Evolutionary conservation across 2,113 vertebrate genomes (phyloP), one percentile per base, ranked within the genome.

Genomic region (Coptodon rendalli): DNA sequence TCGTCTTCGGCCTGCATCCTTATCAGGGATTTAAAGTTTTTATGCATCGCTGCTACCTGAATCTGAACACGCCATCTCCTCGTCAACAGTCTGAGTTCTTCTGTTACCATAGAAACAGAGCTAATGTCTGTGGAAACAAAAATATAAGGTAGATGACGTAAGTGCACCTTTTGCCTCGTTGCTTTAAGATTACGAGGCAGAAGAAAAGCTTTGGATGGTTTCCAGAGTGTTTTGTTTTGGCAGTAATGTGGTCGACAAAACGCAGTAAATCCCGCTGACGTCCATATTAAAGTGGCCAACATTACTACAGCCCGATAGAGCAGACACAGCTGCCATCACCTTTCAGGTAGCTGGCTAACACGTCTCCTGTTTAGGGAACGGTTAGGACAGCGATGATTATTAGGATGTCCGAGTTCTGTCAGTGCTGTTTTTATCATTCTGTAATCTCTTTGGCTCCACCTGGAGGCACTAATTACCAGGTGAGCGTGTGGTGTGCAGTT

Each of bases 31-130:
- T 88, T 81, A 45, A 87, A 43, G 59, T 87, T 86, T 31, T n/a
- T 24, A n/a, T 85, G 78, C 81, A 17, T 88, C 7, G 19, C 50
- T 36, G 83, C 57, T 68, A 79, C 78, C 40, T 57, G 22, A 87
- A 88, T 90, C 56, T 87, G 85, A 88, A 91, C 82, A 68, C 82
- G 59, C 81, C 59, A 68, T 24, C 31, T 17, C 10, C 76, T 81
- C 84, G 86, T 90, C 90, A 68, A 61, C 63, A 22, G 86, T 87
- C 82, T 38, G 34, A 34, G 38, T 89, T 71, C 68, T 50, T 4
- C 82, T 3, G 92, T 94, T 89, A 54, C 88, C 86, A 91, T 92
- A 85, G 92, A 89, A 93, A 95, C 89, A 8, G 83, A 24, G 89
- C 83, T 81, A 27, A 84, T 81, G 63, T 24, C 89, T 79, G 86